Conservation (phyloP, 35 echinoderm and acorn worm genomes). For the Stichopus chloronotus region DNA sequence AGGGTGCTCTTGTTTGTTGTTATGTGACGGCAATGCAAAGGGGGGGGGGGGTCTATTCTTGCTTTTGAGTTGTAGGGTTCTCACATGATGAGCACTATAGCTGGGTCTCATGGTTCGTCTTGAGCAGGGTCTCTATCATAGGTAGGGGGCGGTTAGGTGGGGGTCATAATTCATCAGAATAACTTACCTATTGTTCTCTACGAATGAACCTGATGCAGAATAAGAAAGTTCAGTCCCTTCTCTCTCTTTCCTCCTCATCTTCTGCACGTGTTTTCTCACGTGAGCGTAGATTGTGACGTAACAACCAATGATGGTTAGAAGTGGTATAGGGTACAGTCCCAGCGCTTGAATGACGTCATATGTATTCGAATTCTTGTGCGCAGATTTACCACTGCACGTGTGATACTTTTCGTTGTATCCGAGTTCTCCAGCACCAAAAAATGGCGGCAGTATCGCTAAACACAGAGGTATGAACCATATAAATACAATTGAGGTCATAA, state of each 20-base stretch:
- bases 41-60: too few relatives aligned
- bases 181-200: conserved; percentile 49
- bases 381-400: conserved; percentile 62
- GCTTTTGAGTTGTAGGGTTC: too few relatives aligned
- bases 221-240: conserved; percentile 43
- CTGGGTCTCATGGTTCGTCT: too few relatives aligned
- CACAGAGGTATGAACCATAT: conserved; percentile 69
- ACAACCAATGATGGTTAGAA: conserved; percentile 49
- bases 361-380: conserved; percentile 60
- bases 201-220: conserved; percentile 45
- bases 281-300: conserved; percentile 53
- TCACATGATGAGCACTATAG: too few relatives aligned
- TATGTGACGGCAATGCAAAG: too few relatives aligned
- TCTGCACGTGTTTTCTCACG: conserved; percentile 34
- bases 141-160: too few relatives aligned
- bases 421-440: conserved; percentile 65
- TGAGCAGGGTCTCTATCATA: too few relatives aligned
- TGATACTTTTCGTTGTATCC: conserved; percentile 74
- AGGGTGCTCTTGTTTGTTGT: too few relatives aligned
- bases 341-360: conserved; percentile 46
- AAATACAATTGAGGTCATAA: conserved; percentile 52
- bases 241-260: conserved; percentile 31
- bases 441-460: conserved; percentile 53
- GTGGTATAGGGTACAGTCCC: conserved; percentile 47
- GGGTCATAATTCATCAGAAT: too few relatives aligned